Percentiles rank a stretch among this genome's conserved stretches.
Conservation (phyloP, 2,113 vertebrate species). For the Psilopsiagon aymara region DNA sequence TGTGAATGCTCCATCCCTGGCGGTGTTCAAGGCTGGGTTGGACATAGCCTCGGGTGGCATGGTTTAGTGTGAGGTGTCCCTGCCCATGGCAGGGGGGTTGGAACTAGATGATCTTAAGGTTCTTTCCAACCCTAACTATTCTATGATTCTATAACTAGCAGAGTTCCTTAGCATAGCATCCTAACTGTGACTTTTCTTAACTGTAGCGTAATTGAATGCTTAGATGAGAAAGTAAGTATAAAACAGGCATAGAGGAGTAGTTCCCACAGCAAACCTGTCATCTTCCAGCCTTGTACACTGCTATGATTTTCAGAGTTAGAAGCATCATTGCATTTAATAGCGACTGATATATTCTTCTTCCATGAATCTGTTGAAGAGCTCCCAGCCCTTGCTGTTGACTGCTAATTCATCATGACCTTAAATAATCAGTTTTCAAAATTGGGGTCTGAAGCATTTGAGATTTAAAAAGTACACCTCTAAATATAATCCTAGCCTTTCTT, state of each 20-base stretch:
- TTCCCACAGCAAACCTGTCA: neutral
- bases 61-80: no score
- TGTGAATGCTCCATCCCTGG: no score
- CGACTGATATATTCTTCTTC: neutral
- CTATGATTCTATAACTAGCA: no score
- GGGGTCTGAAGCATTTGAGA: neutral
- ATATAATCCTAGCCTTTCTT: neutral
- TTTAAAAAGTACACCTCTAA: neutral
- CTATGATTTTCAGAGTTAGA: neutral
- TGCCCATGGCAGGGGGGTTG: no score
- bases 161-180: neutral
- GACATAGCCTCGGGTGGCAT: no score
- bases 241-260: neutral
- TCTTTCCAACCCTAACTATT: no score
- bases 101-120: no score
- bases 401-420: neutral
- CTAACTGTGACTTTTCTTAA: neutral
- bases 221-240: neutral
- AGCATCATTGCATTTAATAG: neutral
- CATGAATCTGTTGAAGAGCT: neutral
- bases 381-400: neutral
- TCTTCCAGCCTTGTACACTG: neutral
- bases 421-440: neutral
- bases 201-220: neutral
- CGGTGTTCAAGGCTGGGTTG: no score